Evolutionary conservation across 2,888 invertebrate genomes (phyloP).

Genomic region (Zelleria hepariella): DNA sequence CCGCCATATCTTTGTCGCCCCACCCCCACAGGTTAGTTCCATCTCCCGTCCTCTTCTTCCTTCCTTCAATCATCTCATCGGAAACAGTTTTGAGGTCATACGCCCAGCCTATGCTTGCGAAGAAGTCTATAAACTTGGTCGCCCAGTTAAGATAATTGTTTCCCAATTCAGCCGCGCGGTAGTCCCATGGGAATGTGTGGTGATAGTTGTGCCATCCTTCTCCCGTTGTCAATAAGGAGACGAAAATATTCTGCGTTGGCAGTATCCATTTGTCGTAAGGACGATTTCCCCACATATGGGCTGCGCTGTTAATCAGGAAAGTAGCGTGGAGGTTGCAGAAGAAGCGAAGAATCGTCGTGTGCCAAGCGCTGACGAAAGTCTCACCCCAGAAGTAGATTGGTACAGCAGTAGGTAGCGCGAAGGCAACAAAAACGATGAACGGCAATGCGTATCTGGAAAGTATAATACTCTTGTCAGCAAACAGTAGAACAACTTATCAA

Average conservation of each 20-base stretch:
- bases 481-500: no score
- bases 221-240: conserved; percentile 24
- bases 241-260: conserved; percentile 24
- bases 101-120: conserved; percentile 37
- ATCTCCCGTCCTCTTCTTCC: conserved; percentile 26
- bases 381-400: conserved; percentile 76
- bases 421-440: conserved; percentile 70
- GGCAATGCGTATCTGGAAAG: conserved; percentile 71
- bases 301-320: conserved; percentile 76
- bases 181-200: conserved; percentile 81
- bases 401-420: conserved; percentile 64
- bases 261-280: conserved; percentile 49
- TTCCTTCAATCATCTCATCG: conserved; percentile 17
- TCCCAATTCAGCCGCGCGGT: conserved; percentile 64
- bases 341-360: conserved; percentile 65
- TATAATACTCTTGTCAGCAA: background rate
- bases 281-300: conserved; percentile 66
- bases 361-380: conserved; percentile 45
- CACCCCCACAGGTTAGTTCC: conserved; percentile 17
- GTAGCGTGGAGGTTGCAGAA: conserved; percentile 71
- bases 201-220: conserved; percentile 85
- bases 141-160: conserved; percentile 31
- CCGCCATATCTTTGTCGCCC: background rate
- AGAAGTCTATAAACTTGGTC: conserved; percentile 35
- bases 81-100: conserved; percentile 35